Conservation (phyloP, 2,888 invertebrate species). For the Tromatobia lineatoria region DNA sequence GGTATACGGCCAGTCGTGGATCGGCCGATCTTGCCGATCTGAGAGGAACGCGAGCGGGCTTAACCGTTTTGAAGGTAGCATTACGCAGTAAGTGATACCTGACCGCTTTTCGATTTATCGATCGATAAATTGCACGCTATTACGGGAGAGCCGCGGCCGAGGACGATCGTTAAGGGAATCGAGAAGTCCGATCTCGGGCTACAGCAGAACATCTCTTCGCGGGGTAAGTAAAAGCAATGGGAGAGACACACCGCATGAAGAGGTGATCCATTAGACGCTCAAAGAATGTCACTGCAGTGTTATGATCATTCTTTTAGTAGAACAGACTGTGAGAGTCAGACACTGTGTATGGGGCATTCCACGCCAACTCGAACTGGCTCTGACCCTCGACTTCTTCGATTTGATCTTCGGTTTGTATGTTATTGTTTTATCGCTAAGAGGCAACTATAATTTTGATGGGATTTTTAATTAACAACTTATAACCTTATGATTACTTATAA, state of each 20-base stretch:
- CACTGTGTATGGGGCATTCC: background rate
- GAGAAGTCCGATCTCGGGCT: constrained; percentile 49
- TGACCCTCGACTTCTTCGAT: no score
- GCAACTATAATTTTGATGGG: no score
- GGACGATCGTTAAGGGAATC: constrained; percentile 61
- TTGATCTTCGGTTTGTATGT: no score
- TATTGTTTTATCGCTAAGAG: no score
- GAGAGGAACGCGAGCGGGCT: constrained; percentile 57
- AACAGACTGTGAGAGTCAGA: constrained; percentile 3
- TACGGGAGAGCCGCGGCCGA: constrained; percentile 61
- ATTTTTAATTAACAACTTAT: no score
- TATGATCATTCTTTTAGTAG: constrained; percentile 7
- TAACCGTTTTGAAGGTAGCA: constrained; percentile 77
- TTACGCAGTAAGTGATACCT: constrained; percentile 80
- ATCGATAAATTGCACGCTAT: constrained; percentile 79
- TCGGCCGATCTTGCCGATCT: constrained; percentile 16
- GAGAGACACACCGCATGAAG: background rate
- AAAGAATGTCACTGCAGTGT: constrained; percentile 16
- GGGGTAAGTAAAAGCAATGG: constrained; percentile 6
- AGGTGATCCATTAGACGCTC: constrained; percentile 28
- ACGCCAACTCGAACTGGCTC: no score
- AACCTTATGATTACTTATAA: no score
- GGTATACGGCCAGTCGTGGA: constrained; percentile 3
- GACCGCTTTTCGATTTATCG: constrained; percentile 81
- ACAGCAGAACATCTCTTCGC: background rate